Base-by-base conservation (phyloP, 2,888 invertebrate species). In the Eucriotettix oculatus region DNA sequence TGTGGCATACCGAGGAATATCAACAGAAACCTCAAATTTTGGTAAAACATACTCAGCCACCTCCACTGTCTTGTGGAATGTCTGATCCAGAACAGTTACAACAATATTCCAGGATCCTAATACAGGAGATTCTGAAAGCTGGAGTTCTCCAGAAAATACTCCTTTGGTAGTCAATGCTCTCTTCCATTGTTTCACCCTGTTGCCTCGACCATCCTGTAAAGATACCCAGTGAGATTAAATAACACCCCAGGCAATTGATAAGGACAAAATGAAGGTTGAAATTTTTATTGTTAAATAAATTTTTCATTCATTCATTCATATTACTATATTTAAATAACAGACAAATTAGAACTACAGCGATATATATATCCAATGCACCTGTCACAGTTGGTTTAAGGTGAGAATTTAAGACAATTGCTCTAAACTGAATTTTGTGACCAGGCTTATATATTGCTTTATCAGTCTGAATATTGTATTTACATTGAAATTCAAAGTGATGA, bases 391-490 rank as follows among this genome's bases (percentile, higher is more conserved):
- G 89, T 67, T 84, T 83, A 60, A 91, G 73, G 67, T 86, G 81
- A 0, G 87, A 82, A 70, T 87, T 86, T 58, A 92, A 76, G 16
- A 87, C 80, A 17, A 92, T 74, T 10, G 87, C 85, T 67, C 94
- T 79, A 74, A 92, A 95, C 72, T 85, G 80, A 41, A 97, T 85
- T 65, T 82, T 82, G 70, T 87, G 85, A 11, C 86, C 84, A 0
- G 94, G 94, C 70, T 92, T 88, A 73, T 95, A 96, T 64, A 93
- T 85, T 11, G 90, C 85, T 74, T 91, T 89, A 74, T 96, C 95
- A 0, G 93, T 93, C 72, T 96, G 94, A 64, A 95, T 83, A n/a
- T n/a, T n/a, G n/a, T n/a, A n/a, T n/a, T n/a, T n/a, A n/a, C n/a
- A n/a, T n/a, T n/a, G n/a, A n/a, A n/a, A n/a, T n/a, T n/a, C n/a